Conservation (phyloP, 2,797 vertebrate genomes). For the Phrynocephalus forsythii region DNA sequence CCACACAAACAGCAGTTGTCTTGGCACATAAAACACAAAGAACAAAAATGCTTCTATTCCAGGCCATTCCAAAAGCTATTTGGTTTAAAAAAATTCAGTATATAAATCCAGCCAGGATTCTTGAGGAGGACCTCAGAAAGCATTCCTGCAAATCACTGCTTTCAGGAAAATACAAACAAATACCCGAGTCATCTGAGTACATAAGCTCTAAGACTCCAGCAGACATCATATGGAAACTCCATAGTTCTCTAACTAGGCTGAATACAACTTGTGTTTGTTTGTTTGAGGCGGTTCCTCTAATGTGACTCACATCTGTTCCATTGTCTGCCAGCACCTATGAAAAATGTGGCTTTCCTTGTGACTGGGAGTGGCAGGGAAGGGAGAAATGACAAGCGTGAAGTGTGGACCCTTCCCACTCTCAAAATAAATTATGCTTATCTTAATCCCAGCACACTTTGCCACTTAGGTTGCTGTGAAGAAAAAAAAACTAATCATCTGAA, state of each 20-base stretch:
- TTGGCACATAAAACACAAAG: constrained; percentile 41
- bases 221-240: constrained; percentile 32
- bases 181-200: constrained; percentile 40
- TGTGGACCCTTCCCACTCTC: constrained; percentile 67
- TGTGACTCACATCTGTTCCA: constrained; percentile 80
- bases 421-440: constrained; percentile 81
- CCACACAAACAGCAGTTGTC: neutral
- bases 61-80: constrained; percentile 46
- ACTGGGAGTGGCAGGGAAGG: constrained; percentile 56
- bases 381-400: constrained; percentile 19
- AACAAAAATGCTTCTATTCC: constrained; percentile 30
- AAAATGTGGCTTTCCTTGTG: constrained; percentile 71
- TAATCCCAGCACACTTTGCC: constrained; percentile 77
- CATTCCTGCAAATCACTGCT: constrained; percentile 61
- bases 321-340: constrained; percentile 81
- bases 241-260: constrained; percentile 40
- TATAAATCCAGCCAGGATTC: constrained; percentile 38
- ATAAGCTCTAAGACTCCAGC: constrained; percentile 35
- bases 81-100: neutral
- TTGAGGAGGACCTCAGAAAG: constrained; percentile 11
- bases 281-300: constrained; percentile 60
- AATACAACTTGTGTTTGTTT: constrained; percentile 31
- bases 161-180: constrained; percentile 41
- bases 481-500: constrained; percentile 77
- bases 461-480: constrained; percentile 65